Evolutionary conservation across 2,888 invertebrate species (phyloP).

Genomic region (Homarus gammarus): DNA sequence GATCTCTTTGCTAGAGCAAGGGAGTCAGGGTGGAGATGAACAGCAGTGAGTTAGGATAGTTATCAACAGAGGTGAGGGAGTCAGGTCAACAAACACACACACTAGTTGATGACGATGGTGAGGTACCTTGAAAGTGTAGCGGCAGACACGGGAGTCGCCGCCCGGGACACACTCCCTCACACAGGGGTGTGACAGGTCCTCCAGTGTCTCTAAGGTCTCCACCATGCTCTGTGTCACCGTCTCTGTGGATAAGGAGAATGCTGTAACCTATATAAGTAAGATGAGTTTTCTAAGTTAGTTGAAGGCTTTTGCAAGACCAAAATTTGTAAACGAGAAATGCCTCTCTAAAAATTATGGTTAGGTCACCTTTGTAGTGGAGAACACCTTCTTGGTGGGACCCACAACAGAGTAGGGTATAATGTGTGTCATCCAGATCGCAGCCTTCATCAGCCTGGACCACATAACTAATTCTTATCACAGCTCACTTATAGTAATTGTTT

Average conservation of each 20-base stretch:
- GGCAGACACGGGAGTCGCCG: slow-evolving; percentile 38
- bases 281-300: no score
- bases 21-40: background rate
- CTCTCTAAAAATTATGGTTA: no score
- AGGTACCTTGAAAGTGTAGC: slow-evolving; percentile 64
- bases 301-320: no score
- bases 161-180: slow-evolving; percentile 47
- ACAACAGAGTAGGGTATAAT: no score
- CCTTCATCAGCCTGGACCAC: no score
- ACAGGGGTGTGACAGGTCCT: slow-evolving; percentile 60
- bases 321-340: no score
- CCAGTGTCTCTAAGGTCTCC: slow-evolving; percentile 35
- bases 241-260: slow-evolving; percentile 4
- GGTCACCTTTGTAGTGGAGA: no score
- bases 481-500: no score
- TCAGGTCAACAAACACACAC: background rate
- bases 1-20: background rate
- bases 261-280: no score
- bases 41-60: background rate
- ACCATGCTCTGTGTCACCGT: slow-evolving; percentile 32
- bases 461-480: no score
- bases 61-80: background rate
- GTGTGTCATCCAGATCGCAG: no score
- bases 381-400: no score
- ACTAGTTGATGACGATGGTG: background rate